Base-by-base conservation (phyloP, 1,140 invertebrate genomes). In the Portunus trituberculatus region DNA sequence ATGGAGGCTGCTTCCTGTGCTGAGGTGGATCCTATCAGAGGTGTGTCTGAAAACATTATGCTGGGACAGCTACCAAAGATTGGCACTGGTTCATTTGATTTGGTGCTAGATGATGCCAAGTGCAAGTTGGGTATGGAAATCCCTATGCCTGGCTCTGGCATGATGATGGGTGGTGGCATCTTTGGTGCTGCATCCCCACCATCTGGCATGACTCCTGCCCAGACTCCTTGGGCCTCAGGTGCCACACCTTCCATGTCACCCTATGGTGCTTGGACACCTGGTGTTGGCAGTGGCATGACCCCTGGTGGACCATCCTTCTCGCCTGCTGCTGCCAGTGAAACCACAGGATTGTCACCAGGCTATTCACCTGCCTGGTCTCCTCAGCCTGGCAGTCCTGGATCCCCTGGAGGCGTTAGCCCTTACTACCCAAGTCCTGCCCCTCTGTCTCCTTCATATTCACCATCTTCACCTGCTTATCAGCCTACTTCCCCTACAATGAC, bases 11-110 rank as follows among this genome's bases (percentile, higher is more conserved):
- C 99, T 0, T 98, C 98, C 96, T 99, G 99, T 97, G 99, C 99
- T 87, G 99, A 99, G 97, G 98, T 98, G 4, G 99, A 99, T 97
- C 99, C 99, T 8, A 99, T 99, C 98, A 98, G 99, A 97, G 99
- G 99, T 96, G 99, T 99, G 0, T 99, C 99, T 0, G 99, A 99
- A 97, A 99, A 99, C 97, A 99, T 99, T 96, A 99, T 99, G 96
- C 98, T 99, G 97, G 99, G 99, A 39, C 99, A 99, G 97, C 97
- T 99, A 96, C 99, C 99, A 0, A 98, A 99, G 96, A 99, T 99
- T 98, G 99, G 99, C 96, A 96, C 96, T 98, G 98, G 99, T 67
- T 99, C 98, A 96, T 99, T 99, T 97, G 99, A 99, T 97, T 97
- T 99, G 89, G 97, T 99, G 31, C 97, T 99, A 88, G 99, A 99